Evolutionary conservation across 2,113 vertebrate genomes (phyloP).

Genomic region (Megaptera novaeangliae): DNA sequence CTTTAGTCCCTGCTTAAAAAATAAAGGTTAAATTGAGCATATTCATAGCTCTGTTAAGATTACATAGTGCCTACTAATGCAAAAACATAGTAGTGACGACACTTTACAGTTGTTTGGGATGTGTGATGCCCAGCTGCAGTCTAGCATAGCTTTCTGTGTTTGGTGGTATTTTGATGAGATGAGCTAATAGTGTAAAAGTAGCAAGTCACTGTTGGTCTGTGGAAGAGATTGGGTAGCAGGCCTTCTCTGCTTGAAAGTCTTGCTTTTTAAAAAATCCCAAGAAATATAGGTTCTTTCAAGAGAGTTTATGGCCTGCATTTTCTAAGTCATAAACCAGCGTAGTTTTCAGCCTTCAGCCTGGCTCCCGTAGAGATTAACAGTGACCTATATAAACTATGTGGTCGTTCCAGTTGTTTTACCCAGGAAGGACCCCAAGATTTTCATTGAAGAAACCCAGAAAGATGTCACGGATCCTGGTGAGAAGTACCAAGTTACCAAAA

Average conservation of each 20-base stretch:
- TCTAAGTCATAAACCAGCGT: not conserved
- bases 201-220: not conserved
- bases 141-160: constrained; percentile 40
- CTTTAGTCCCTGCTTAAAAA: constrained; percentile 33
- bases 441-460: not conserved
- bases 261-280: not conserved
- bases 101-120: constrained; percentile 31
- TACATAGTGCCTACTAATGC: constrained; percentile 52
- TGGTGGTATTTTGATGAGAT: constrained; percentile 51
- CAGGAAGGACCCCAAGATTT: not conserved
- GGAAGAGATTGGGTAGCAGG: constrained; percentile 21
- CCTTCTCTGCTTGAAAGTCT: constrained; percentile 49
- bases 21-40: constrained; percentile 33
- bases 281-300: not conserved
- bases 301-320: not conserved
- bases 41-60: constrained; percentile 52
- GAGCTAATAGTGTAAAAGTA: constrained; percentile 65
- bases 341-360: not conserved
- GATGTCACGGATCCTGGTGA: not conserved
- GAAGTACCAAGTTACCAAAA: not conserved
- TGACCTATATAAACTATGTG: not conserved
- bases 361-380: not conserved
- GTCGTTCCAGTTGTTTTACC: not conserved
- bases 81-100: constrained; percentile 38
- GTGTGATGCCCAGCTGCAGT: not conserved